Conservation (phyloP, 1,140 invertebrate species). For the Polyergus mexicanus region DNA sequence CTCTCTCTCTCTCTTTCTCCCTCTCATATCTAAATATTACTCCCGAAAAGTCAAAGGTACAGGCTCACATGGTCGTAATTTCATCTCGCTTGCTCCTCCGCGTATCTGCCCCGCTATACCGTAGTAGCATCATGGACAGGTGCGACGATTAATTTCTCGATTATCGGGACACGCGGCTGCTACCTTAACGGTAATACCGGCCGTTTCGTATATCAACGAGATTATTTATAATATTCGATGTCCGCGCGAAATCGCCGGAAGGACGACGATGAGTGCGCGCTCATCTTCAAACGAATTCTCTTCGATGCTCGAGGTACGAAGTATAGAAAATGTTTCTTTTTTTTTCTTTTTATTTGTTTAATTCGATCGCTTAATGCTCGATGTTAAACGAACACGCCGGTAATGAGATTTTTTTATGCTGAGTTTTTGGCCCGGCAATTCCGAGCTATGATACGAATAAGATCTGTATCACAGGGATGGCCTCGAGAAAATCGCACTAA, state of each 20-base stretch:
- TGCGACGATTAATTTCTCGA: conserved; percentile 73
- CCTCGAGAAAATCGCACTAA: conserved; percentile 1
- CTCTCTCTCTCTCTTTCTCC: background rate
- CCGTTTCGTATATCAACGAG: conserved; percentile 35
- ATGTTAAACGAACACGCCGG: conserved; percentile 41
- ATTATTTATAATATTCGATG: conserved; percentile 57
- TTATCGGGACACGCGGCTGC: conserved; percentile 69
- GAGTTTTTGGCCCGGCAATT: background rate
- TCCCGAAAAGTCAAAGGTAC: conserved; percentile 16
- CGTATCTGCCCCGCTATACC: background rate
- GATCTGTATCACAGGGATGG: background rate
- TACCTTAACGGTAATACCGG: conserved; percentile 54
- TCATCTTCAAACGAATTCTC: too few relatives aligned
- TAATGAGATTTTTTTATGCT: conserved; percentile 38
- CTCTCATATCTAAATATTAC: conserved; percentile 56
- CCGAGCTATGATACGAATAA: background rate
- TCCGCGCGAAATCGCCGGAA: conserved; percentile 16
- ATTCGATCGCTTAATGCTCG: conserved; percentile 29
- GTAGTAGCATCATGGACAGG: conserved; percentile 31
- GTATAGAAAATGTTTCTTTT: background rate
- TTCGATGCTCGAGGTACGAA: too few relatives aligned
- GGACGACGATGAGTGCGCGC: too few relatives aligned
- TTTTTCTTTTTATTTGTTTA: conserved; percentile 38
- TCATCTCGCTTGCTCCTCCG: conserved; percentile 24
- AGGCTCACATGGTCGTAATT: conserved; percentile 56